Percentiles rank a stretch among this genome's conserved stretches.
Evolutionary conservation across 2,797 vertebrate species (phyloP).

Genomic region (Sardinella longiceps): DNA sequence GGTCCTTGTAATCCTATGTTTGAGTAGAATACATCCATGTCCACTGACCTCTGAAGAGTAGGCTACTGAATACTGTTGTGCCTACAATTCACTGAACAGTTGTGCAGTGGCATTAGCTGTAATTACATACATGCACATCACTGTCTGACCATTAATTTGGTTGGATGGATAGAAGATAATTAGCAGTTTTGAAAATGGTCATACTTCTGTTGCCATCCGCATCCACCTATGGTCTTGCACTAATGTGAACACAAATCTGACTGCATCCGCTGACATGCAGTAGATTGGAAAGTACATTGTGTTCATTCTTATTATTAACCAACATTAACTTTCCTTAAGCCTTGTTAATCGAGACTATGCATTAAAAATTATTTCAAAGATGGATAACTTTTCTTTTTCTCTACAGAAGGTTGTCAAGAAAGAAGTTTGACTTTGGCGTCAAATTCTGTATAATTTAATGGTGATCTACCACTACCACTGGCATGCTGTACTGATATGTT

Average conservation of each 20-base stretch:
- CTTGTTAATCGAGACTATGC: background rate
- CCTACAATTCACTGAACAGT: background rate
- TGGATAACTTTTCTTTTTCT: background rate
- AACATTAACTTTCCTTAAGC: background rate
- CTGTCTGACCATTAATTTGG: background rate
- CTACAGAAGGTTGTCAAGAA: background rate
- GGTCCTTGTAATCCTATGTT: background rate
- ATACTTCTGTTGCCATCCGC: background rate
- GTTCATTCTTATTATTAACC: background rate
- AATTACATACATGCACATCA: background rate
- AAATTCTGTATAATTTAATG: background rate
- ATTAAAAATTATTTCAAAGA: background rate
- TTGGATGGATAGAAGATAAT: background rate
- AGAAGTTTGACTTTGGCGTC: background rate
- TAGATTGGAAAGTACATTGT: background rate
- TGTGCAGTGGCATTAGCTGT: background rate
- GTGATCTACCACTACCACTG: background rate
- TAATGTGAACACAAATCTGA: background rate
- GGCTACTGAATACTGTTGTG: background rate
- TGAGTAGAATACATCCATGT: background rate
- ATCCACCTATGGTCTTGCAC: background rate
- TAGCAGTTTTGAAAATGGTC: background rate
- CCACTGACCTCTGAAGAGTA: background rate
- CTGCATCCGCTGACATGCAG: background rate
- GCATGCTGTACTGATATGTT: no score